Conservation (phyloP, 1,140 invertebrate species). For the Telenomus remus region DNA sequence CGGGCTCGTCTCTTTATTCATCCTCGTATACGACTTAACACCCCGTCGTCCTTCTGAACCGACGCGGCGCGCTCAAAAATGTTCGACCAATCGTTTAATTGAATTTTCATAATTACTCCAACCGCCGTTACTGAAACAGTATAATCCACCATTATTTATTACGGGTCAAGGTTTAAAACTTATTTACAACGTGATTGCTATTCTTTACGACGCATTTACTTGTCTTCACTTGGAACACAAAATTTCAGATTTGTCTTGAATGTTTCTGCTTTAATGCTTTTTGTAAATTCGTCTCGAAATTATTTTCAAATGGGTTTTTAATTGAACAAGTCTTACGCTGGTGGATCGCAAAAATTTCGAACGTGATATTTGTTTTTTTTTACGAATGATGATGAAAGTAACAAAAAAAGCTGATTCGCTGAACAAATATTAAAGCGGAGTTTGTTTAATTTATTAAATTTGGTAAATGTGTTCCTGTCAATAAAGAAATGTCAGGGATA, state of each 20-base stretch:
- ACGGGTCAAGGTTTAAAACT: constrained; percentile 16
- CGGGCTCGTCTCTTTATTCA: constrained; percentile 16
- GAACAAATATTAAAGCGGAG: no score
- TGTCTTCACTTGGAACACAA: constrained; percentile 15
- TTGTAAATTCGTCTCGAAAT: constrained; percentile 8
- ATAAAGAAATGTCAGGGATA: constrained; percentile 11
- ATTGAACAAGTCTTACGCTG: no score
- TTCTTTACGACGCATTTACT: constrained; percentile 35
- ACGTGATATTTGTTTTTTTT: no score
- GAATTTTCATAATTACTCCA: constrained; percentile 20
- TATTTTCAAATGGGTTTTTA: constrained; percentile 25
- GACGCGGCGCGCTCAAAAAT: constrained; percentile 3
- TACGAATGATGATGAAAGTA: no score
- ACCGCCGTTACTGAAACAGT: constrained; percentile 18
- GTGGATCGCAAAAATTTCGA: no score
- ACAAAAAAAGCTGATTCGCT: no score
- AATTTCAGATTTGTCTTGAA: constrained; percentile 1
- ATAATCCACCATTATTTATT: constrained; percentile 34
- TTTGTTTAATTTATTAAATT: no score
- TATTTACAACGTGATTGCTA: constrained; percentile 40
- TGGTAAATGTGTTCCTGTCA: no score
- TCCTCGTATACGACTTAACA: constrained; percentile 18
- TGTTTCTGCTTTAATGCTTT: background rate
- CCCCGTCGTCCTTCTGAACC: constrained; percentile 6
- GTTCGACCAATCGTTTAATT: constrained; percentile 24